phyloP scores from a whole-genome alignment of 2,797 vertebrate genomes.

The Clarias platycephalus region DNA sequence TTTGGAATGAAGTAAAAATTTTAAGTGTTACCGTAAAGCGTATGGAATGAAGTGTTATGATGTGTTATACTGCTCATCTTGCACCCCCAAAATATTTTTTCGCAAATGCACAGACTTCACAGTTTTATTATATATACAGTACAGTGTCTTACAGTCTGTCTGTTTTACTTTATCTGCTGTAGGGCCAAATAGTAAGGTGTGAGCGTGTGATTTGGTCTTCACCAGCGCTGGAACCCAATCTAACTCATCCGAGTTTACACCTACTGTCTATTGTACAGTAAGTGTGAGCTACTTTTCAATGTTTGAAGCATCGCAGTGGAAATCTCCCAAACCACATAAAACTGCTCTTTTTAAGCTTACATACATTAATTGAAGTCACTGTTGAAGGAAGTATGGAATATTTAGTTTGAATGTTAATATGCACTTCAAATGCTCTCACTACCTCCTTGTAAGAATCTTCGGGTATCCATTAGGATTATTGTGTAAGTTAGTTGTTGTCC shows the following conservation, averaged over 20 bases:
- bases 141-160: not conserved
- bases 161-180: slow-evolving; percentile 19
- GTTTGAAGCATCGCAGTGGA: slow-evolving; percentile 13
- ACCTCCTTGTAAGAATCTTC: slow-evolving; percentile 23
- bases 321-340: not conserved
- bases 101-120: too few species aligned
- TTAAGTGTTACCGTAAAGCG: too few species aligned
- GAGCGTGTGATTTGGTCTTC: slow-evolving; percentile 8
- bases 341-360: slow-evolving; percentile 39
- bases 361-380: slow-evolving; percentile 13
- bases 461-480: not conserved
- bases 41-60: too few species aligned
- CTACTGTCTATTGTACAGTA: slow-evolving; percentile 12
- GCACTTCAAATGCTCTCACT: slow-evolving; percentile 37
- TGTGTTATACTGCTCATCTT: too few species aligned
- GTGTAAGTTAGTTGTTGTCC: not conserved
- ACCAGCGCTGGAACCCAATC: slow-evolving; percentile 37
- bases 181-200: slow-evolving; percentile 17
- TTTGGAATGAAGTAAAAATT: too few species aligned
- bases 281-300: slow-evolving; percentile 11
- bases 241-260: slow-evolving; percentile 4
- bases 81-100: too few species aligned
- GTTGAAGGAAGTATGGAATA: slow-evolving; percentile 7
- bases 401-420: slow-evolving; percentile 13
- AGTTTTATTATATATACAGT: not conserved